Conservation (phyloP, 2,113 vertebrate species). For the Rana temporaria region DNA sequence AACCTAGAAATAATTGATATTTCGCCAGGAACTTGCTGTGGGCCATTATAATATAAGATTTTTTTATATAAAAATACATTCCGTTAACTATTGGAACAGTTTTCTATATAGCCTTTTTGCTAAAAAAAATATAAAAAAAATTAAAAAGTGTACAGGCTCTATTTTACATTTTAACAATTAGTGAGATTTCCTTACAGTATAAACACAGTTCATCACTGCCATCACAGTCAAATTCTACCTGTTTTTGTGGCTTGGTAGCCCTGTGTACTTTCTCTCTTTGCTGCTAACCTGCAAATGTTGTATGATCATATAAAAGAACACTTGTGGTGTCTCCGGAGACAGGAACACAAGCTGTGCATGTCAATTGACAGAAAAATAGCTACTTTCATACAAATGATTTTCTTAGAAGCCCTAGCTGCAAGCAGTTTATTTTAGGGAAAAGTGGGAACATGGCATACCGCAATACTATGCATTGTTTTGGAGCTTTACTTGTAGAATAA, state of each 20-base stretch:
- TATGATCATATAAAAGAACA: background rate
- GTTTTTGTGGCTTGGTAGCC: background rate
- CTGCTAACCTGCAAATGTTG: background rate
- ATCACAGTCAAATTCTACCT: too few species aligned
- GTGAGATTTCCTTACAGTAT: background rate
- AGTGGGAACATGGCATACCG: background rate
- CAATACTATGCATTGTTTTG: conserved; percentile 20
- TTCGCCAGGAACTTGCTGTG: too few species aligned
- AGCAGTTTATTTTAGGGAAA: conserved; percentile 26
- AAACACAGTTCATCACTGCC: background rate
- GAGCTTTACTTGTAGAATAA: conserved; percentile 9
- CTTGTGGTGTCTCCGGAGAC: background rate
- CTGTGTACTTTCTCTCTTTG: conserved; percentile 4
- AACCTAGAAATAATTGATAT: too few species aligned
- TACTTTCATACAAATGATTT: conserved; percentile 13
- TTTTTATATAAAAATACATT: too few species aligned
- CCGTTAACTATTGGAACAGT: too few species aligned
- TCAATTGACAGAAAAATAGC: conserved; percentile 2
- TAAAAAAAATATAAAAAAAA: too few species aligned
- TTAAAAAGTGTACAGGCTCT: too few species aligned
- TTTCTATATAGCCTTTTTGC: too few species aligned
- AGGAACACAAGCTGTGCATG: conserved; percentile 6
- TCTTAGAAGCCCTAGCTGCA: conserved; percentile 13
- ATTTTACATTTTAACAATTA: background rate
- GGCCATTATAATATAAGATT: too few species aligned